These are phyloP conservation scores for Grammomys dolichurus DNA, from an alignment of 2,113 vertebrate genomes.

Conservation along the genomic window DNA sequence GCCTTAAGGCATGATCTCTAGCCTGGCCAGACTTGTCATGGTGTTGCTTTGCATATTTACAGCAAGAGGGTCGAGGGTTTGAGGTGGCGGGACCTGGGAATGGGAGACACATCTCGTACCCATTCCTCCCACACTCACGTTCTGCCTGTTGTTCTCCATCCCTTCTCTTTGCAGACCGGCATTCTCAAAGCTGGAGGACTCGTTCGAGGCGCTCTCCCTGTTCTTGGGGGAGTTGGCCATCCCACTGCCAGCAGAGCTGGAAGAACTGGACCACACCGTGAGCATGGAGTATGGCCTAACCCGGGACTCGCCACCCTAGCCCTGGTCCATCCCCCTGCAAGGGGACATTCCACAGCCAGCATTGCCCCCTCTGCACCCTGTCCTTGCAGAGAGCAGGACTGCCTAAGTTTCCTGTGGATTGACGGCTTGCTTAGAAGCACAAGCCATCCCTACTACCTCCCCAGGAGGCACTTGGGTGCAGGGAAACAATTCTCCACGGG, in stretches of 20 bases:
- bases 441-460: conserved; percentile 80
- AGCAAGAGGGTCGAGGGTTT: not conserved
- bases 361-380: conserved; percentile 61
- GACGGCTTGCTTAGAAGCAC: conserved; percentile 74
- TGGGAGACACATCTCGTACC: not conserved
- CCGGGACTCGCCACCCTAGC: conserved; percentile 86
- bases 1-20: not conserved
- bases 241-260: conserved; percentile 95
- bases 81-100: not conserved
- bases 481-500: conserved; percentile 74
- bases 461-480: conserved; percentile 81
- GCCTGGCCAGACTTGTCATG: not conserved
- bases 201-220: conserved; percentile 93
- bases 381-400: conserved; percentile 59
- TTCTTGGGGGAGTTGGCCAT: conserved; percentile 95
- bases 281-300: conserved; percentile 87
- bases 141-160: not conserved
- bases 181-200: conserved; percentile 97
- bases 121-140: not conserved
- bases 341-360: conserved; percentile 74
- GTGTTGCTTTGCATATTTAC: not conserved
- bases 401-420: conserved; percentile 81
- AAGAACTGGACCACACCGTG: conserved; percentile 93
- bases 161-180: conserved; percentile 89
- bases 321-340: conserved; percentile 74